phyloP scores from a whole-genome alignment of 2,797 vertebrate genomes.

The Geotrypetes seraphini region DNA sequence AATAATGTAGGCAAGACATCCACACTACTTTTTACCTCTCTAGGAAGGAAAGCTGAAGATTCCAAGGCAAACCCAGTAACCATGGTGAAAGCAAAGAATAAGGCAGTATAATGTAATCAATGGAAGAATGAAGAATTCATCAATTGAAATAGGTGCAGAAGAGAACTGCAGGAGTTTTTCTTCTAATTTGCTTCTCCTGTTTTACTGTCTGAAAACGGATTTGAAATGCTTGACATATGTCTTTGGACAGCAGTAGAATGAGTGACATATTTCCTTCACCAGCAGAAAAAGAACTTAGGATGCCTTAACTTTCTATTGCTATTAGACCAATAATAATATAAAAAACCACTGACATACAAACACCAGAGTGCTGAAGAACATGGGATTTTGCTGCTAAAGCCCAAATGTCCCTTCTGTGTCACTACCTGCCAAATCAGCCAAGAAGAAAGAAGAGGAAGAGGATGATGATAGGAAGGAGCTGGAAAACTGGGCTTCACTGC shows the following conservation, averaged over 20 bases:
- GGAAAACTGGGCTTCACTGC: no score
- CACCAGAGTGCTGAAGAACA: no score
- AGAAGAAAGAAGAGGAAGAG: no score
- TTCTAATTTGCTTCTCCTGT: conserved; percentile 33
- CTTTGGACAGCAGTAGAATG: conserved; percentile 15
- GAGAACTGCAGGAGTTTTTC: conserved; percentile 62
- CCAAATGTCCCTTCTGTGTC: no score
- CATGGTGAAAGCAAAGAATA: conserved; percentile 71
- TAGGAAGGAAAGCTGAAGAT: conserved; percentile 69
- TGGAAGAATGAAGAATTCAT: conserved; percentile 30
- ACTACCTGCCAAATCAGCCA: no score
- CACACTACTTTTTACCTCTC: conserved; percentile 57
- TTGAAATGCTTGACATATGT: conserved; percentile 26
- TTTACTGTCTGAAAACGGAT: conserved; percentile 16
- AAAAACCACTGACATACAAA: conserved; percentile 28
- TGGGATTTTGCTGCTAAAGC: no score
- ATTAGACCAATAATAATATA: neutral
- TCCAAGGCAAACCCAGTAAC: conserved; percentile 53
- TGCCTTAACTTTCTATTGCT: conserved; percentile 55
- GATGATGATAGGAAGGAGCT: no score
- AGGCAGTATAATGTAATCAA: conserved; percentile 55
- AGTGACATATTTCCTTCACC: conserved; percentile 41
- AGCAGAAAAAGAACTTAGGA: conserved; percentile 46
- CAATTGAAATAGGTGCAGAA: conserved; percentile 33
- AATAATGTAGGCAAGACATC: conserved; percentile 48